phyloP scores from a whole-genome alignment of 2,113 vertebrate species.

The Nymphicus hollandicus region DNA sequence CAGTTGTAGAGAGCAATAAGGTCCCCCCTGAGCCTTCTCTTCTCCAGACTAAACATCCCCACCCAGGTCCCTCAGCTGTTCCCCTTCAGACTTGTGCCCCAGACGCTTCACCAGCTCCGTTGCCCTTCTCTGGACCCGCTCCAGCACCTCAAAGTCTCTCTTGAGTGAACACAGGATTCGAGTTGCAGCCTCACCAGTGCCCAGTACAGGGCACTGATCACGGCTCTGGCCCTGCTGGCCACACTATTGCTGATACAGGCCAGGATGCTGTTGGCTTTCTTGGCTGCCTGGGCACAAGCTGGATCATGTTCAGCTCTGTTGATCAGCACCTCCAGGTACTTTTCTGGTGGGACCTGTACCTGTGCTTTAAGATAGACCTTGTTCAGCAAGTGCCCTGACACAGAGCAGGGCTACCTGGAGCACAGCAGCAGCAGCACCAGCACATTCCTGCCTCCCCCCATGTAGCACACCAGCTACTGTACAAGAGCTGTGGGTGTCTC shows the following conservation, averaged over 20 bases:
- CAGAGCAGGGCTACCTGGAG: background rate
- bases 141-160: background rate
- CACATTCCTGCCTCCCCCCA: accelerated
- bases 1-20: background rate
- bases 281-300: background rate
- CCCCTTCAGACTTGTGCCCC: background rate
- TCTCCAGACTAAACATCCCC: background rate
- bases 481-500: accelerated
- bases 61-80: background rate
- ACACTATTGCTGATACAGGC: background rate
- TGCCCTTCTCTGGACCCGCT: background rate
- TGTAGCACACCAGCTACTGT: accelerated
- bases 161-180: background rate
- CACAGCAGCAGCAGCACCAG: no score
- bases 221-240: background rate
- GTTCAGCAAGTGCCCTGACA: accelerated
- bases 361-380: background rate
- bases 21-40: background rate
- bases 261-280: background rate
- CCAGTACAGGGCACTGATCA: background rate
- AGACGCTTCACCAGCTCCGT: background rate
- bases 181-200: background rate
- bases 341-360: background rate
- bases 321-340: background rate
- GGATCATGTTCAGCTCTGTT: background rate